Conservation (phyloP, 2,113 vertebrate species). For the Anseranas semipalmata region DNA sequence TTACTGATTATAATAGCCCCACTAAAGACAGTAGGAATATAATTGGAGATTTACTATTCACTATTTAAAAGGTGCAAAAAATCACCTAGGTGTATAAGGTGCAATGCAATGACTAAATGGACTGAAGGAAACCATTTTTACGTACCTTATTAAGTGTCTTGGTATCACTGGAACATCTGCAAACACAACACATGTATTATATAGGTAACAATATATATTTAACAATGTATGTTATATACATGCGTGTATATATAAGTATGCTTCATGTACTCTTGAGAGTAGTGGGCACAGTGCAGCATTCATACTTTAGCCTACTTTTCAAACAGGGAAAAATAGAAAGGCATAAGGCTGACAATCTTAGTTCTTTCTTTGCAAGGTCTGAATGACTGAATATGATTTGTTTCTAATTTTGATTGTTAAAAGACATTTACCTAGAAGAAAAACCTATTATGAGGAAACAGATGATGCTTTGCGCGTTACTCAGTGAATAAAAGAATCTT, state of each 20-base stretch:
- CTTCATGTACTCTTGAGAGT: background rate
- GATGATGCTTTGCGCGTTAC: background rate
- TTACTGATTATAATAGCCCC: background rate
- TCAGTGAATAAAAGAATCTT: background rate
- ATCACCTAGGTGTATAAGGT: background rate
- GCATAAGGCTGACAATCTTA: background rate
- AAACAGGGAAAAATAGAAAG: background rate
- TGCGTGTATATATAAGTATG: background rate
- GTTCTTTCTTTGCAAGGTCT: background rate
- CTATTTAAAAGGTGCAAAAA: background rate
- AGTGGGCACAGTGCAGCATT: background rate
- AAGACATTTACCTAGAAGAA: constrained; percentile 1
- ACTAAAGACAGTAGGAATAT: background rate
- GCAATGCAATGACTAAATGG: background rate
- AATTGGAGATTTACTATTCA: background rate
- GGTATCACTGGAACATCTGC: background rate
- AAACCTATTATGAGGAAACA: background rate
- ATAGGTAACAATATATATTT: background rate
- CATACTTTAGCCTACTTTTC: background rate
- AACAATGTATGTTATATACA: background rate
- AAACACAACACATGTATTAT: background rate
- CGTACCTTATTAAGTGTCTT: background rate
- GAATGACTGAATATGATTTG: background rate
- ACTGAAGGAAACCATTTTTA: background rate
- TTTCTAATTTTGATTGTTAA: constrained; percentile 25